Evolutionary conservation across 2,797 vertebrate species (phyloP).

Genomic region (Sphenopsis melanotis): DNA sequence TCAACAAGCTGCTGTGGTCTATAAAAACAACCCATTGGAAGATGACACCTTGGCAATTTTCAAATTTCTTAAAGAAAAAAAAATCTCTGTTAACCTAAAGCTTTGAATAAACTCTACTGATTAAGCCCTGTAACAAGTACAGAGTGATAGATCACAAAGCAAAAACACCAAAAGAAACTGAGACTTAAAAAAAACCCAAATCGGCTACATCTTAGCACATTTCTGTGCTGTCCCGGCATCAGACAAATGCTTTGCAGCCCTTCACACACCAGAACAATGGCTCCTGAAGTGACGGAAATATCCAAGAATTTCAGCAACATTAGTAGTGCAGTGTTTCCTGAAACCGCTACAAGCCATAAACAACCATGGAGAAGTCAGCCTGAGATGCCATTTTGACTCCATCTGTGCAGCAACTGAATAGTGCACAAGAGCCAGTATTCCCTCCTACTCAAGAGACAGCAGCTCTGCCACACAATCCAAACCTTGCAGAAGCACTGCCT

Average conservation of each 20-base stretch:
- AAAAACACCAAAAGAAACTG: not conserved
- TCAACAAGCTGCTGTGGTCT: not conserved
- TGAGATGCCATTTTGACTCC: not conserved
- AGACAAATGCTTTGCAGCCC: slow-evolving; percentile 25
- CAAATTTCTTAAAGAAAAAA: not conserved
- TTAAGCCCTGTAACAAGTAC: not conserved
- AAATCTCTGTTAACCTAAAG: not conserved
- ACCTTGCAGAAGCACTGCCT: not conserved
- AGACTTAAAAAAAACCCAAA: fast-evolving
- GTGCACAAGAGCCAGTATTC: fast-evolving
- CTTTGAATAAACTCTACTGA: not conserved
- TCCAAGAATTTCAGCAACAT: not conserved
- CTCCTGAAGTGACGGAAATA: not conserved
- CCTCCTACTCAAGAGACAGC: not conserved
- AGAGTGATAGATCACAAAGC: not conserved
- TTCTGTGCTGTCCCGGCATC: not conserved
- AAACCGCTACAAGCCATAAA: not conserved
- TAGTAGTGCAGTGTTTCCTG: not conserved
- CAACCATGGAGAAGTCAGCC: not conserved
- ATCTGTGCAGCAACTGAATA: not conserved
- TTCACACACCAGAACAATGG: slow-evolving; percentile 29
- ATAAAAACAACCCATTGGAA: not conserved
- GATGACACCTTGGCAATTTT: not conserved
- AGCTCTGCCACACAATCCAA: not conserved
- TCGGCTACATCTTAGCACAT: not conserved